A percentile compares a stretch with the other conserved stretches of the same genome.
Evolutionary conservation across 2,797 vertebrate genomes (phyloP).

Genomic region (Vespertilio murinus): DNA sequence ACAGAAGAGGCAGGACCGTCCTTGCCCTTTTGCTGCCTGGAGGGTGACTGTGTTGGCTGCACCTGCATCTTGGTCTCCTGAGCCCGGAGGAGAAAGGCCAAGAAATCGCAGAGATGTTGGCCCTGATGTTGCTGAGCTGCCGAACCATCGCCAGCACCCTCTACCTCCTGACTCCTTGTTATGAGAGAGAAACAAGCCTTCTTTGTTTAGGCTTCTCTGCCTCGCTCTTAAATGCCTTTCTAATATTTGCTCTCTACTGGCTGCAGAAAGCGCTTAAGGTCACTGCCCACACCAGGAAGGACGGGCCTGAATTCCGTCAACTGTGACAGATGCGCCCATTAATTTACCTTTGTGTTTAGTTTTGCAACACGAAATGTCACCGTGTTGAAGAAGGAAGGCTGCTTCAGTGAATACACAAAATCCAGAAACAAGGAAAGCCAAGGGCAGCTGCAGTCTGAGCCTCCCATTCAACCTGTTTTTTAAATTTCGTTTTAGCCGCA

Average conservation of each 20-base stretch:
- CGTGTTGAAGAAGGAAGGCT: background rate
- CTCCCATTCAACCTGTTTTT: background rate
- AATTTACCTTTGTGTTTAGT: background rate
- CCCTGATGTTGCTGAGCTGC: background rate
- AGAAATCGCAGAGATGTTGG: background rate
- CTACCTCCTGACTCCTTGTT: slow-evolving; percentile 24
- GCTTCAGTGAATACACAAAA: background rate
- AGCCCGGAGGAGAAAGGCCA: background rate
- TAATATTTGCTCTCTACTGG: background rate
- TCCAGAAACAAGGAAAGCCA: background rate
- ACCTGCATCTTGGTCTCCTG: background rate
- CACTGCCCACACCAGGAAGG: background rate
- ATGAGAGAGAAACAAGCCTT: slow-evolving; percentile 7
- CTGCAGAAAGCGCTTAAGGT: background rate
- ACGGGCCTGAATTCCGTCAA: background rate
- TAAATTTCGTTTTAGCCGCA: background rate
- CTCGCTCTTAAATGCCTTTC: background rate
- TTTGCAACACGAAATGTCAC: background rate
- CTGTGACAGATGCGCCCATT: background rate
- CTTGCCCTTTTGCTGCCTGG: background rate
- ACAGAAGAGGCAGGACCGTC: too few relatives aligned
- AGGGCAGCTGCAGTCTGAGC: background rate
- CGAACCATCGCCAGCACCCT: background rate
- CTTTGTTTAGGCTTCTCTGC: slow-evolving; percentile 38
- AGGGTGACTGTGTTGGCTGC: background rate